Evolutionary conservation across 2,888 invertebrate species (phyloP).

Genomic region (Drosophila atroscutellata): DNA sequence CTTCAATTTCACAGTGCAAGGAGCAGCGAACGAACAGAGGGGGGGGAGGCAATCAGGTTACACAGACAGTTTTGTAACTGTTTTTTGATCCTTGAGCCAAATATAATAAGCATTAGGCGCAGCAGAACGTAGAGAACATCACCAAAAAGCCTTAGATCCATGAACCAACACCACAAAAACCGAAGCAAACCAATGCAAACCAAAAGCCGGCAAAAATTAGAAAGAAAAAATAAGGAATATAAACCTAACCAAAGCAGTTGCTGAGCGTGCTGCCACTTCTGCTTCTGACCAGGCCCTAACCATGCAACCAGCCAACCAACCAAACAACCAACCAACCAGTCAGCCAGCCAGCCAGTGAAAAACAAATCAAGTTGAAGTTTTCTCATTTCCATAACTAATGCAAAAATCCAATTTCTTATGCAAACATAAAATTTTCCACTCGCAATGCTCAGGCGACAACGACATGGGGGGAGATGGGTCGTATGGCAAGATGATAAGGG

Average conservation of each 20-base stretch:
- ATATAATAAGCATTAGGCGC: slow-evolving; percentile 78
- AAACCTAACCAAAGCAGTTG: slow-evolving; percentile 65
- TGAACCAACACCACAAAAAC: slow-evolving; percentile 47
- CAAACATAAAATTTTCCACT: slow-evolving; percentile 83
- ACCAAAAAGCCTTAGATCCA: slow-evolving; percentile 50
- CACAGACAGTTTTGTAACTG: slow-evolving; percentile 50
- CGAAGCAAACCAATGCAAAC: slow-evolving; percentile 62
- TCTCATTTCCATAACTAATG: slow-evolving; percentile 84
- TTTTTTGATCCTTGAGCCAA: slow-evolving; percentile 74
- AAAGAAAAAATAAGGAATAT: slow-evolving; percentile 21
- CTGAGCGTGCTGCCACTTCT: slow-evolving; percentile 53
- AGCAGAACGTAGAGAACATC: slow-evolving; percentile 44
- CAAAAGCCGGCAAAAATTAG: slow-evolving; percentile 41
- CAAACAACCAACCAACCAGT: slow-evolving; percentile 8
- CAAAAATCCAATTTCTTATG: slow-evolving; percentile 84
- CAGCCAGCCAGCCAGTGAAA: slow-evolving; percentile 60
- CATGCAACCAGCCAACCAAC: slow-evolving; percentile 21
- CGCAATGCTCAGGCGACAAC: slow-evolving; percentile 70
- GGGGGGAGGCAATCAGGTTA: slow-evolving; percentile 9
- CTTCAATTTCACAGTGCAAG: background rate
- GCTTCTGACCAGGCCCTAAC: slow-evolving; percentile 62
- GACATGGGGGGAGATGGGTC: slow-evolving; percentile 29
- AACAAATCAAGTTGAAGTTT: slow-evolving; percentile 81
- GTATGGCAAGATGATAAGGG: slow-evolving; percentile 8
- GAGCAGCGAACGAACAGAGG: slow-evolving; percentile 1